Conservation (phyloP, 2,888 invertebrate species). For the Andrena chrysosceles region DNA sequence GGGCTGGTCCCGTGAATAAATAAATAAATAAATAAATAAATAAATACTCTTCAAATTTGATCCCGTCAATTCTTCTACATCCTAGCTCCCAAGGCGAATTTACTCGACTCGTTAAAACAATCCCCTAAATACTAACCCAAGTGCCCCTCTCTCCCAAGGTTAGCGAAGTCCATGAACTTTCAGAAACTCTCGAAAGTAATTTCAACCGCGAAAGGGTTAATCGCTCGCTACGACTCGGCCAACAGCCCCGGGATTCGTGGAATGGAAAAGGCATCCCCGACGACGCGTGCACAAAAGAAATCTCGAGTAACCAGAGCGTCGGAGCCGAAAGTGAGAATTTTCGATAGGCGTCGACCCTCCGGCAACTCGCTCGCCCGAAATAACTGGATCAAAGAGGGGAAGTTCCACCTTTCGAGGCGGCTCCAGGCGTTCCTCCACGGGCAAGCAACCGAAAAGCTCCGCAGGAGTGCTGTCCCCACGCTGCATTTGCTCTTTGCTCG, state of each 20-base stretch:
- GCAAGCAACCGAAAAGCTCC: constrained; percentile 19
- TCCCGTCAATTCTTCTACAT: background rate
- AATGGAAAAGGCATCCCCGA: background rate
- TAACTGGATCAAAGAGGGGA: constrained; percentile 54
- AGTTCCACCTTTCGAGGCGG: constrained; percentile 22
- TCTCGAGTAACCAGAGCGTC: constrained; percentile 8
- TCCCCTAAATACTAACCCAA: background rate
- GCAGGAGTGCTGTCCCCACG: background rate
- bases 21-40: too few relatives aligned
- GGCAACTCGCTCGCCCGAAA: constrained; percentile 34
- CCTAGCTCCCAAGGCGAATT: background rate
- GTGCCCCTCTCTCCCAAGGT: background rate
- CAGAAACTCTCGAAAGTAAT: background rate
- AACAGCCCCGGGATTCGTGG: constrained; percentile 2
- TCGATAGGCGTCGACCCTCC: constrained; percentile 17
- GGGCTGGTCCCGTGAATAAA: too few relatives aligned
- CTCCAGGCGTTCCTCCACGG: background rate
- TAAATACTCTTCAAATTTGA: background rate
- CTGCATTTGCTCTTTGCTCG: constrained; percentile 28
- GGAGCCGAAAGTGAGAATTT: constrained; percentile 29
- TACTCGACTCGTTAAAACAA: constrained; percentile 13
- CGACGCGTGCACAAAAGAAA: constrained; percentile 22
- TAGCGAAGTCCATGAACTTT: constrained; percentile 3
- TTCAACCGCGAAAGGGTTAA: constrained; percentile 40
- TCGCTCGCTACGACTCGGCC: constrained; percentile 2